These are phyloP conservation scores for Thymallus thymallus DNA, from an alignment of 2,113 vertebrate species.

Conservation along the genomic window DNA sequence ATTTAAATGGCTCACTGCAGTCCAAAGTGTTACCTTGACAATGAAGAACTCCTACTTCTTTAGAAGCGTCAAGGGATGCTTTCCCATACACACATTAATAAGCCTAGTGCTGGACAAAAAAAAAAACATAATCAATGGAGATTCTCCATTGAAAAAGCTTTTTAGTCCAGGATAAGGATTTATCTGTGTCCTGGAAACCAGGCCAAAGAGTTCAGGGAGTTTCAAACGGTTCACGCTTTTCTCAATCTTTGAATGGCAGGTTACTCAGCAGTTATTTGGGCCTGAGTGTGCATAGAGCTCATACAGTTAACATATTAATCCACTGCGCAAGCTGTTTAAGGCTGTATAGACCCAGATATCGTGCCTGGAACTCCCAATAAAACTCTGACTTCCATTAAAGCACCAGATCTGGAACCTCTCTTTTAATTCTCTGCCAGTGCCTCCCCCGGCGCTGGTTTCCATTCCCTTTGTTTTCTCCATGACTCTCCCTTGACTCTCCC, in stretches of 20 bases:
- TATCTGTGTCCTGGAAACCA: background rate
- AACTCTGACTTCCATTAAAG: constrained; percentile 21
- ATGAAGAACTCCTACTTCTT: too few relatives aligned
- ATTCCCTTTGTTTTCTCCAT: background rate
- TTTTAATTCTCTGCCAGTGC: constrained; percentile 21
- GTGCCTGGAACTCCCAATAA: constrained; percentile 21
- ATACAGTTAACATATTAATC: constrained; percentile 3
- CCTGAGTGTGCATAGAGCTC: background rate
- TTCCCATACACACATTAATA: too few relatives aligned
- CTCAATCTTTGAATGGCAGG: too few relatives aligned
- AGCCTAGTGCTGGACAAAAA: too few relatives aligned
- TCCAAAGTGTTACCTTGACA: too few relatives aligned
- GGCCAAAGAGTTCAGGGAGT: too few relatives aligned
- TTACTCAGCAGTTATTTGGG: background rate
- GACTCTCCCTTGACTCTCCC: background rate
- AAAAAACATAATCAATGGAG: too few relatives aligned
- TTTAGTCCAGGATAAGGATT: background rate
- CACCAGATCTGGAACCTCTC: background rate
- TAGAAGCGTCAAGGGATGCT: too few relatives aligned
- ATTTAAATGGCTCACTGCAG: background rate
- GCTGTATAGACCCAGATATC: constrained; percentile 4
- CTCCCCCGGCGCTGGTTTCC: constrained; percentile 12
- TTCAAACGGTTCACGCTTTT: too few relatives aligned
- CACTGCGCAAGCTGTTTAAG: constrained; percentile 8
- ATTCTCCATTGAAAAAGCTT: too few relatives aligned